Conservation (phyloP, 1,140 invertebrate genomes). For the Heliconius melpomene region DNA sequence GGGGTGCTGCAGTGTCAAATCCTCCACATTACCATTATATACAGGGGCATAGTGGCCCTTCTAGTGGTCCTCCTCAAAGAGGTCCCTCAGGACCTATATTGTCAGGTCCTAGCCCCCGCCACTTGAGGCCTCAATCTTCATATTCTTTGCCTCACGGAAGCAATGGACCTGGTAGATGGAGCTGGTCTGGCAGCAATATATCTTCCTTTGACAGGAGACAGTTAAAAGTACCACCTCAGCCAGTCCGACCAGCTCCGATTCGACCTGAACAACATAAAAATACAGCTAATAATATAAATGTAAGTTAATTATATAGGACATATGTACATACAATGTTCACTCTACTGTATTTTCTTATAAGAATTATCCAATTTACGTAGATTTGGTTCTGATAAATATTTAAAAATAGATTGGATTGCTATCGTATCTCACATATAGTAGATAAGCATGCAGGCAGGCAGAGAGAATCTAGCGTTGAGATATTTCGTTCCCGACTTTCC, state of each 20-base stretch:
- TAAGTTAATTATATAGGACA: slow-evolving; percentile 50
- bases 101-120: slow-evolving; percentile 57
- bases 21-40: slow-evolving; percentile 75
- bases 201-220: slow-evolving; percentile 77
- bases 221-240: slow-evolving; percentile 74
- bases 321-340: neutral
- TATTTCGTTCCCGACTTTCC: no score
- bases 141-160: slow-evolving; percentile 73
- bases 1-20: slow-evolving; percentile 76
- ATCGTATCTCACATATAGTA: no score
- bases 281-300: slow-evolving; percentile 65
- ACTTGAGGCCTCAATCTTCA: slow-evolving; percentile 71
- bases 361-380: neutral
- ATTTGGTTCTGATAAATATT: neutral
- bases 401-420: no score
- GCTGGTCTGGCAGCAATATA: slow-evolving; percentile 69
- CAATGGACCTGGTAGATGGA: slow-evolving; percentile 70
- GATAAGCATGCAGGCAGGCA: no score
- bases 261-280: slow-evolving; percentile 64
- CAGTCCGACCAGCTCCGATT: slow-evolving; percentile 72
- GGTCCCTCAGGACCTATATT: slow-evolving; percentile 64
- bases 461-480: no score
- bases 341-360: neutral
- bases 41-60: slow-evolving; percentile 53
- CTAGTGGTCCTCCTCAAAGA: slow-evolving; percentile 53